Evolutionary conservation across 2,113 vertebrate species (phyloP).

Genomic region (Okapia johnstoni): DNA sequence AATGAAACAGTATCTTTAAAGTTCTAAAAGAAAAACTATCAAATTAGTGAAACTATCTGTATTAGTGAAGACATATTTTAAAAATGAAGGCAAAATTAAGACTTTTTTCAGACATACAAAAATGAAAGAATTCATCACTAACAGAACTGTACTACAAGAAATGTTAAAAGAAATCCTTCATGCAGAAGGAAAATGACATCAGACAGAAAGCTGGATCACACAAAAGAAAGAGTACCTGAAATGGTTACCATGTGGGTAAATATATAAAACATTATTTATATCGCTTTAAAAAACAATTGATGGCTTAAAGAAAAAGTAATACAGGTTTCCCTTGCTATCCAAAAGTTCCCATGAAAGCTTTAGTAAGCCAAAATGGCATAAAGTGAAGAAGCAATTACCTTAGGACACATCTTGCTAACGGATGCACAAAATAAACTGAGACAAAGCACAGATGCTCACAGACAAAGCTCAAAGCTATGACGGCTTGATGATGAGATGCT

Average conservation of each 20-base stretch:
- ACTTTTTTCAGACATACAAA: background rate
- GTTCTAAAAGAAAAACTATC: background rate
- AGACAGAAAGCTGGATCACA: background rate
- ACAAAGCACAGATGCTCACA: background rate
- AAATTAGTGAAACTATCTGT: background rate
- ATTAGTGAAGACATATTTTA: constrained; percentile 3
- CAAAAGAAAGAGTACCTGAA: background rate
- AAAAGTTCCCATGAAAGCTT: background rate
- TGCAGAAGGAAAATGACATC: background rate
- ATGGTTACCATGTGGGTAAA: background rate
- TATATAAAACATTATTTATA: background rate
- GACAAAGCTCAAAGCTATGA: background rate
- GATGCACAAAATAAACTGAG: background rate
- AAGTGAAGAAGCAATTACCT: background rate
- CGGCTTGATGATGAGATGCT: background rate
- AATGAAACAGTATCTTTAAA: background rate
- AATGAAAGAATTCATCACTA: constrained; percentile 17
- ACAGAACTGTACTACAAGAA: background rate
- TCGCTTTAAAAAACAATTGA: background rate
- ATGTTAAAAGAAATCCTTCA: background rate
- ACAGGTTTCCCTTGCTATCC: background rate
- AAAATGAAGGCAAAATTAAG: constrained; percentile 33
- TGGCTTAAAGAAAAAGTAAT: background rate
- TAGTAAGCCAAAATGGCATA: background rate
- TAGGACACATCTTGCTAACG: background rate